These are phyloP conservation scores for Anthopleura sola DNA, from an alignment of 64 coral and sea anemone genomes.

Conservation along the genomic window DNA sequence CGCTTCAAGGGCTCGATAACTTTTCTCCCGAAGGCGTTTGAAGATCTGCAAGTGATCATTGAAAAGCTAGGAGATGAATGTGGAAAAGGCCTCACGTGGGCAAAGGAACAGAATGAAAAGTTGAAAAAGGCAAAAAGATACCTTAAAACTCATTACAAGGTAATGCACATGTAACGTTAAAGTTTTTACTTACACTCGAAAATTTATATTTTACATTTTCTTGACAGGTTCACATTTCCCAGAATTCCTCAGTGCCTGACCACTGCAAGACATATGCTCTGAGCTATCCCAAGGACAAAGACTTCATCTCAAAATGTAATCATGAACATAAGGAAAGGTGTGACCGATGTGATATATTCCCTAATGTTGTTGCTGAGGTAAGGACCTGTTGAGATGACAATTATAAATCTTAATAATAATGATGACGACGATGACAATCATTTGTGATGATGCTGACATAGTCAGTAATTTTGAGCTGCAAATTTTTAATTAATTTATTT, in stretches of 20 bases:
- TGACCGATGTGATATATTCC: conserved; percentile 9
- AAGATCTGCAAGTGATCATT: conserved; percentile 4
- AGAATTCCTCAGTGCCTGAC: conserved; percentile 25
- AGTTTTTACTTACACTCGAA: no score
- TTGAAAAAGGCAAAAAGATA: conserved; percentile 27
- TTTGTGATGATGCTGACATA: no score
- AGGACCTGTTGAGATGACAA: no score
- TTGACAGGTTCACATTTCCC: conserved; percentile 17
- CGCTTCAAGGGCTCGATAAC: conserved; percentile 33
- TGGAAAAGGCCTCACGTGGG: conserved; percentile 26
- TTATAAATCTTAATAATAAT: no score
- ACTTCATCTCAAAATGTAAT: conserved; percentile 16
- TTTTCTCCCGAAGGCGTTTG: conserved; percentile 16
- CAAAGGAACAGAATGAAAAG: conserved; percentile 39
- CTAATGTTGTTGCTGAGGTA: not conserved
- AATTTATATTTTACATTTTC: not conserved
- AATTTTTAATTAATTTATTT: no score
- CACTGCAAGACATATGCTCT: conserved; percentile 12
- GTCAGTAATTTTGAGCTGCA: no score
- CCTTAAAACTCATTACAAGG: conserved; percentile 26
- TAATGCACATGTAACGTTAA: not conserved
- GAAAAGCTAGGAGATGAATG: conserved; percentile 30
- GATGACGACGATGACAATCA: no score
- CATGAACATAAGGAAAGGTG: conserved; percentile 22
- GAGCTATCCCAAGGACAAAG: not conserved